These are phyloP conservation scores for Colossoma macropomum DNA, from an alignment of 2,113 vertebrate genomes.

Conservation along the genomic window DNA sequence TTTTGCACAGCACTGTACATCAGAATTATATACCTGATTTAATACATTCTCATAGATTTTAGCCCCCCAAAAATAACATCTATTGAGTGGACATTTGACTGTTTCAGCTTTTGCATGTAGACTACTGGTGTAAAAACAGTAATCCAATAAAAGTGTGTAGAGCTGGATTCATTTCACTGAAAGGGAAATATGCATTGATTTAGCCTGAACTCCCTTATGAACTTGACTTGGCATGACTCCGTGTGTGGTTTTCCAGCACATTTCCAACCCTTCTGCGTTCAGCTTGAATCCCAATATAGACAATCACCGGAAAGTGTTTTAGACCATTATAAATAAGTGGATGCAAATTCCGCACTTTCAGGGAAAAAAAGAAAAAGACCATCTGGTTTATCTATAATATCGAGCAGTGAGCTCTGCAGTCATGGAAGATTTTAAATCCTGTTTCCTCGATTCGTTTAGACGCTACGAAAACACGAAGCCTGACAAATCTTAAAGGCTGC, in stretches of 20 bases:
- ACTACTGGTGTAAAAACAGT: conserved; percentile 2
- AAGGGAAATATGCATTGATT: conserved; percentile 77
- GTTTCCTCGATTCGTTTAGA: conserved; percentile 54
- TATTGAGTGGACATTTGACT: not conserved
- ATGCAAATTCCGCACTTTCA: conserved; percentile 73
- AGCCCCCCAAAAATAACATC: not conserved
- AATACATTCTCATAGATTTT: not conserved
- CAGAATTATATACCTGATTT: not conserved
- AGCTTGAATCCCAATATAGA: conserved; percentile 66
- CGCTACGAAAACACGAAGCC: conserved; percentile 15
- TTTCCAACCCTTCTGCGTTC: conserved; percentile 66
- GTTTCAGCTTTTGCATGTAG: not conserved
- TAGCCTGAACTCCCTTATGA: conserved; percentile 74
- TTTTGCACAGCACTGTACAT: no score
- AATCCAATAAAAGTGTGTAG: conserved; percentile 31
- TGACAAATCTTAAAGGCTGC: conserved; percentile 5
- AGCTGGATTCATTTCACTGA: conserved; percentile 65
- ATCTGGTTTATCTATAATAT: conserved; percentile 78
- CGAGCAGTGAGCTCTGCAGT: conserved; percentile 59
- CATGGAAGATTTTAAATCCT: conserved; percentile 70
- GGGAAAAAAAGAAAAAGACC: conserved; percentile 54
- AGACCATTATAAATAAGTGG: conserved; percentile 74
- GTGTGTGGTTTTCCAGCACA: conserved; percentile 71
- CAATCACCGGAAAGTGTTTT: conserved; percentile 78
- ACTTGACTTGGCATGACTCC: conserved; percentile 70